Evolutionary conservation across 2,797 vertebrate species (phyloP).

Genomic region (Tarsius wallacei): DNA sequence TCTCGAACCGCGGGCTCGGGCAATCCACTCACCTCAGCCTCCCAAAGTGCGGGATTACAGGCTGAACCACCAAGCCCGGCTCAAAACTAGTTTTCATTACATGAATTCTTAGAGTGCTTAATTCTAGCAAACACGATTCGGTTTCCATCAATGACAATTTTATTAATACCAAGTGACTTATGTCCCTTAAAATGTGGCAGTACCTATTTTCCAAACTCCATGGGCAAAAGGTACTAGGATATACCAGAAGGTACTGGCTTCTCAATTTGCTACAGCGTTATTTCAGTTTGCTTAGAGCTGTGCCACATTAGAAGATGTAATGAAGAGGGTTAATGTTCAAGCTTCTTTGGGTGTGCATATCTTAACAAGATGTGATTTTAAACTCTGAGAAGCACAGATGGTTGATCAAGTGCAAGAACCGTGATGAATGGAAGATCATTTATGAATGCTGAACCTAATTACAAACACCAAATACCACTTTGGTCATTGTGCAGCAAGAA

Average conservation of each 20-base stretch:
- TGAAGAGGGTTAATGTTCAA: slow-evolving; percentile 62
- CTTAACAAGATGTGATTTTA: slow-evolving; percentile 75
- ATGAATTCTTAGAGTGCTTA: not conserved
- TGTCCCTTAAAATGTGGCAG: not conserved
- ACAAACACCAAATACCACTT: slow-evolving; percentile 54
- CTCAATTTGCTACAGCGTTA: not conserved
- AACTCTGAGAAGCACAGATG: slow-evolving; percentile 72
- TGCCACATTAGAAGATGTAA: not conserved
- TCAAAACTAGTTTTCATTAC: slow-evolving; percentile 57
- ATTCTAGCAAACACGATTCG: slow-evolving; percentile 49
- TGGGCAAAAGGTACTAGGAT: not conserved
- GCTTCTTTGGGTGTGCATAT: slow-evolving; percentile 67
- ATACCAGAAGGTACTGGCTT: not conserved
- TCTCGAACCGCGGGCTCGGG: too few species aligned
- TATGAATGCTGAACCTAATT: slow-evolving; percentile 8
- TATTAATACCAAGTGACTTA: not conserved
- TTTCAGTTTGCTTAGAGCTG: slow-evolving; percentile 33
- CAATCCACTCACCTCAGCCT: too few species aligned
- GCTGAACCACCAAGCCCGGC: too few species aligned
- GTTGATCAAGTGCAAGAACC: slow-evolving; percentile 48
- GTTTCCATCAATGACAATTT: not conserved
- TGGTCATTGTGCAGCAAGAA: slow-evolving; percentile 23
- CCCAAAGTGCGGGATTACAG: too few species aligned
- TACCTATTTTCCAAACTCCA: not conserved
- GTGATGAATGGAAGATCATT: slow-evolving; percentile 57